Evolutionary conservation across 1,140 invertebrate species (phyloP).

Genomic region (Saccostrea echinata): DNA sequence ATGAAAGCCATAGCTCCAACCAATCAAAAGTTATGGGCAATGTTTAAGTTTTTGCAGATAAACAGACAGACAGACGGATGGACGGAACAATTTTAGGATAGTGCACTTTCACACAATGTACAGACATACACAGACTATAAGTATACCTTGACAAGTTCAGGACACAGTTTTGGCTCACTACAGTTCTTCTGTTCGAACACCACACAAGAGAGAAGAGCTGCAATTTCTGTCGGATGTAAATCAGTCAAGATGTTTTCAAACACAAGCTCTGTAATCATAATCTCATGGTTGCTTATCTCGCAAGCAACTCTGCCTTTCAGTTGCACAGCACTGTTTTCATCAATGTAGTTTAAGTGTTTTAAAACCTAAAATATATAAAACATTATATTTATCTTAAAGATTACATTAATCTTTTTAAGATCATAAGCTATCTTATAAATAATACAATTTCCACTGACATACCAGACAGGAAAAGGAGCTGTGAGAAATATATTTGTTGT

Average conservation of each 20-base stretch:
- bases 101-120: too few species aligned
- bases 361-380: conserved; percentile 83
- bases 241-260: conserved; percentile 94
- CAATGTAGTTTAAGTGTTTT: conserved; percentile 85
- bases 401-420: too few species aligned
- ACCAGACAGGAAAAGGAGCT: too few species aligned
- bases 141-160: conserved; percentile 71
- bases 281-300: conserved; percentile 95
- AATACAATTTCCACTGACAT: too few species aligned
- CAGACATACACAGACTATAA: too few species aligned
- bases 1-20: too few species aligned
- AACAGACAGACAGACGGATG: too few species aligned
- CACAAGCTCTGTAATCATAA: conserved; percentile 97
- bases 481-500: too few species aligned
- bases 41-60: too few species aligned
- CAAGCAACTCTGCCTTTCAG: conserved; percentile 96
- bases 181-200: conserved; percentile 92
- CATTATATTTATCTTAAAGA: background rate
- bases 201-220: conserved; percentile 92
- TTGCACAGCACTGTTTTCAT: conserved; percentile 87
- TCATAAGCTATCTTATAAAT: too few species aligned
- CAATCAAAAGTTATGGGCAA: too few species aligned
- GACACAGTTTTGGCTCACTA: conserved; percentile 76
- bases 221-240: conserved; percentile 93
- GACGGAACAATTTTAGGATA: too few species aligned